These are phyloP conservation scores for Pyrgus malvae DNA, from an alignment of 2,888 invertebrate genomes.

Conservation along the genomic window DNA sequence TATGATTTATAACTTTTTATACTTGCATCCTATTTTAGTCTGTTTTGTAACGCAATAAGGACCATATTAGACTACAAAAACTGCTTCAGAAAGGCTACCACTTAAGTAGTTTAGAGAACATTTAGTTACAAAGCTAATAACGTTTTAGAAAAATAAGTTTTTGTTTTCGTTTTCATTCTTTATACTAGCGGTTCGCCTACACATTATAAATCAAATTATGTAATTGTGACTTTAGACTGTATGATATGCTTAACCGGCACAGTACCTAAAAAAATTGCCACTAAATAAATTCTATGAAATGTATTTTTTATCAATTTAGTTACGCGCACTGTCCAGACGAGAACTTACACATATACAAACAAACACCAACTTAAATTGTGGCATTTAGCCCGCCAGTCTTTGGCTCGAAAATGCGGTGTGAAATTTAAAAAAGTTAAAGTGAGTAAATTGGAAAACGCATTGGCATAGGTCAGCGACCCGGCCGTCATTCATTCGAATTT, in stretches of 20 bases:
- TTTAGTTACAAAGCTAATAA: constrained; percentile 7
- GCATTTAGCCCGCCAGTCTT: not conserved
- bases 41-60: not conserved
- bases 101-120: constrained; percentile 5
- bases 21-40: not conserved
- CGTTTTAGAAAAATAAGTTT: constrained; percentile 4
- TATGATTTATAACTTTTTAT: constrained; percentile 18
- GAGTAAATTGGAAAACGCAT: constrained; percentile 41
- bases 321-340: no score
- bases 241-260: no score
- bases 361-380: not conserved
- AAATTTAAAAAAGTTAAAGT: constrained; percentile 7
- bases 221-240: no score
- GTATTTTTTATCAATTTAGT: no score
- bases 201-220: no score
- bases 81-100: not conserved
- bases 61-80: not conserved
- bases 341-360: no score
- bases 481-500: constrained; percentile 78
- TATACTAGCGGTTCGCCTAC: no score
- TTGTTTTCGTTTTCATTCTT: not conserved
- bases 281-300: no score
- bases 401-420: not conserved
- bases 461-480: constrained; percentile 76
- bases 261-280: no score